Evolutionary conservation across 2,797 vertebrate species (phyloP).

Genomic region (Sebastolobus altivelis): DNA sequence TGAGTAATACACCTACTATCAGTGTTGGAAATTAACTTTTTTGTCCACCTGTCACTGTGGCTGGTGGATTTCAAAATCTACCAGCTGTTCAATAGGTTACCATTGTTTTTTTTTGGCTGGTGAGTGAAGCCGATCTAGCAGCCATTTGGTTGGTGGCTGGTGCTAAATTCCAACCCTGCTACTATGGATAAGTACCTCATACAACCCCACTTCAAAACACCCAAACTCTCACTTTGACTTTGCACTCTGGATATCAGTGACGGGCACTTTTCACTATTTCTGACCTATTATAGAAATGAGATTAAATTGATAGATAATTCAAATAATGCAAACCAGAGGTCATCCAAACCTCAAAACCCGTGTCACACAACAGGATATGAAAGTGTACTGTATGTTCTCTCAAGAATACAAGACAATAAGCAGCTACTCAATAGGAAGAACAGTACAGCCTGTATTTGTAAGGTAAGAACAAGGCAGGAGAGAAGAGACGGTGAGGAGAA

Average conservation of each 20-base stretch:
- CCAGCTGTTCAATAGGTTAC: too few species aligned
- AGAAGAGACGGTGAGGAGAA: neutral
- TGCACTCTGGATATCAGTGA: neutral
- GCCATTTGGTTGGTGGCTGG: too few species aligned
- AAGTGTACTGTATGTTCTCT: neutral
- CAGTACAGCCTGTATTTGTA: slow-evolving; percentile 20
- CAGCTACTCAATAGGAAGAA: neutral
- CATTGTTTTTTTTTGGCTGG: too few species aligned
- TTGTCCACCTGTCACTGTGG: too few species aligned
- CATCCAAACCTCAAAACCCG: neutral
- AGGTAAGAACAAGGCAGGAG: slow-evolving; percentile 7
- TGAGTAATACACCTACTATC: too few species aligned
- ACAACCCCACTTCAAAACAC: too few species aligned
- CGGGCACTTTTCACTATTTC: too few species aligned
- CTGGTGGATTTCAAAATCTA: too few species aligned
- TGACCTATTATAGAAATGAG: neutral
- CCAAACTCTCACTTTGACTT: neutral
- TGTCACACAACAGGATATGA: neutral
- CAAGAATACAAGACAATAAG: neutral
- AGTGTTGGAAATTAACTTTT: too few species aligned
- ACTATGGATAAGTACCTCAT: too few species aligned
- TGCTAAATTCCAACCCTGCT: too few species aligned
- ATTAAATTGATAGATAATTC: neutral
- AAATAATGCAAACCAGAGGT: neutral
- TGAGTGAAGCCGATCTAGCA: too few species aligned